Conservation (phyloP, 92 coral and sea anemone species). For the Zoanthus sansibaricus region DNA sequence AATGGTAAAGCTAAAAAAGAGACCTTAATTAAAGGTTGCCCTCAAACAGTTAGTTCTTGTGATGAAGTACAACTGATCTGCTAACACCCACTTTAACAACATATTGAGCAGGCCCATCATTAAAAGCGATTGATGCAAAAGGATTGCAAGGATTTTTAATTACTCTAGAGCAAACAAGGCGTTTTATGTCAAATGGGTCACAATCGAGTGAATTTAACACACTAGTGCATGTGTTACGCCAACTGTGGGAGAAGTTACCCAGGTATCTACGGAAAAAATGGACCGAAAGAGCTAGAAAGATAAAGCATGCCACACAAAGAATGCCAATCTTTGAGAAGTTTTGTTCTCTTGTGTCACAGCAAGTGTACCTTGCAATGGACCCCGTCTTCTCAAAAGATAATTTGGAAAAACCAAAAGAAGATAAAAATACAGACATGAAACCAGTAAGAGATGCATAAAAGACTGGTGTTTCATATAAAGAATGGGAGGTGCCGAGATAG, state of each 20-base stretch:
- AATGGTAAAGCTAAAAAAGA: too few relatives aligned
- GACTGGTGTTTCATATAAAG: too few relatives aligned
- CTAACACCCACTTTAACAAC: too few relatives aligned
- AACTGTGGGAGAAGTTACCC: too few relatives aligned
- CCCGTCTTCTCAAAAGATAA: constrained; percentile 64
- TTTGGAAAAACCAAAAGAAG: constrained; percentile 6
- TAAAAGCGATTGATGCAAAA: constrained; percentile 55
- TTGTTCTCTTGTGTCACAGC: constrained; percentile 55
- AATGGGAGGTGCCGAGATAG: too few relatives aligned
- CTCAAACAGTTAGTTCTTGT: too few relatives aligned
- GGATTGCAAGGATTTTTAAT: constrained; percentile 44
- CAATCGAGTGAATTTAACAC: constrained; percentile 67
- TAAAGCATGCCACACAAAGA: constrained; percentile 46
- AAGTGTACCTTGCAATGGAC: constrained; percentile 67
- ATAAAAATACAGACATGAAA: neutral
- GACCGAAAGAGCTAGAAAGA: constrained; percentile 51
- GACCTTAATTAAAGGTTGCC: too few relatives aligned
- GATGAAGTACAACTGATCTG: too few relatives aligned
- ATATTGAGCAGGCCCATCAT: neutral
- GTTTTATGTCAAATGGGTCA: neutral
- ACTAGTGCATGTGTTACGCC: constrained; percentile 47
- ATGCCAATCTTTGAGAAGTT: constrained; percentile 61
- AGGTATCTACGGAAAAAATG: constrained; percentile 48
- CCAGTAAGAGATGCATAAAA: too few relatives aligned
- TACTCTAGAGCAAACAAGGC: constrained; percentile 61